Percentiles rank a stretch among this genome's conserved stretches.
Conservation (phyloP, 2,113 vertebrate genomes). For the Ifrita kowaldi region DNA sequence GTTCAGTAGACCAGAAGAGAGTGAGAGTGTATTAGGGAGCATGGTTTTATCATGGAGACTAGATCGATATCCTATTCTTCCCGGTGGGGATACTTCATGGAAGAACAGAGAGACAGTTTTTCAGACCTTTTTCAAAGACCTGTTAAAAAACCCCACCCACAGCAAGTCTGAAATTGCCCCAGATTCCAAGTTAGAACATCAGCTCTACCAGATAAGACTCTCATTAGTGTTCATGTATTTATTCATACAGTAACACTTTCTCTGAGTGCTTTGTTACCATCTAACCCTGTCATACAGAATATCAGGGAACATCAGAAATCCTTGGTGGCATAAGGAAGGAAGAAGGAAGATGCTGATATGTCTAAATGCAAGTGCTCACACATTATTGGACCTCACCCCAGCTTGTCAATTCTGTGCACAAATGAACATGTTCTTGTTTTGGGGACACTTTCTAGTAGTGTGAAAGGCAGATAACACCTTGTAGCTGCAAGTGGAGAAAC, state of each 20-base stretch:
- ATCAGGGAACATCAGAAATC: neutral
- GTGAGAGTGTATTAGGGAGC: neutral
- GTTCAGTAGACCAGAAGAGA: neutral
- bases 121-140: neutral
- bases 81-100: neutral
- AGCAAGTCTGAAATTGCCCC: neutral
- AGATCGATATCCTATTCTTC: neutral
- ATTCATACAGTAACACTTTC: neutral
- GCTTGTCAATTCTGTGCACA: accelerated
- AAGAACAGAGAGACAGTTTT: neutral
- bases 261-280: neutral
- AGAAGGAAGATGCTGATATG: neutral
- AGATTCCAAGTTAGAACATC: neutral
- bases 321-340: neutral
- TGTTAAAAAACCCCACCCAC: neutral
- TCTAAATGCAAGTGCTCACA: neutral
- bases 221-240: neutral
- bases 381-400: neutral
- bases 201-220: neutral
- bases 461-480: neutral
- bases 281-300: neutral
- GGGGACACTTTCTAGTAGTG: accelerated
- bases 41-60: neutral
- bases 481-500: neutral
- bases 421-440: neutral